Conservation (phyloP, 2,113 vertebrate species). For the Aegotheles bennettii region DNA sequence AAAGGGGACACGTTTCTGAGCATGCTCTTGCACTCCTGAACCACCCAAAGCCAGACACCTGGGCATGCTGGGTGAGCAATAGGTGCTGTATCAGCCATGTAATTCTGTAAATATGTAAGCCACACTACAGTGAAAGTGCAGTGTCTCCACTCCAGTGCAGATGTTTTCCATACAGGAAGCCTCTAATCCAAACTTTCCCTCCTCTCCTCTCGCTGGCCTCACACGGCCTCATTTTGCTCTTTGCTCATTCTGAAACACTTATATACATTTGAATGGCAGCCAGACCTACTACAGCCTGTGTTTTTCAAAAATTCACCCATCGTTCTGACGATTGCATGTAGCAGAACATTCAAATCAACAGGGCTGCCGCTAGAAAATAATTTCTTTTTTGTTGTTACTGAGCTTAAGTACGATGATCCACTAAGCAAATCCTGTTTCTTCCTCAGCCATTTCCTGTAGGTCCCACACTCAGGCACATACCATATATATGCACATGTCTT, state of each 20-base stretch:
- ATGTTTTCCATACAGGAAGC: conserved; percentile 65
- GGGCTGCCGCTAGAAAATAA: not conserved
- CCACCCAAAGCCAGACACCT: not conserved
- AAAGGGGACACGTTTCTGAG: not conserved
- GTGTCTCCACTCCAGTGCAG: not conserved
- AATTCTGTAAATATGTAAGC: not conserved
- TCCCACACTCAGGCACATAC: not conserved
- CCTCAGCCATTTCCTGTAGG: not conserved
- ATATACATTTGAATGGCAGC: conserved; percentile 17
- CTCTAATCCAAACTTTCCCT: conserved; percentile 44
- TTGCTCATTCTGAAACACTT: conserved; percentile 37
- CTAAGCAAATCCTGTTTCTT: not conserved
- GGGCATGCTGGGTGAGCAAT: not conserved
- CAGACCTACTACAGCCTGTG: not conserved
- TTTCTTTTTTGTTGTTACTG: not conserved
- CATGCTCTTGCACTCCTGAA: not conserved
- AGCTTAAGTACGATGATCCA: not conserved
- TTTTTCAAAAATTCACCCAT: not conserved
- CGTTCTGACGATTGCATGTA: not conserved
- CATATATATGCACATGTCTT: not conserved
- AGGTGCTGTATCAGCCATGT: not conserved
- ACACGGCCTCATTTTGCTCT: not conserved
- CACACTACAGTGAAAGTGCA: not conserved
- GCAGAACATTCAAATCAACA: not conserved
- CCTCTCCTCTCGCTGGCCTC: conserved; percentile 33